Percentiles rank a stretch among this genome's conserved stretches.
Conservation (phyloP, 1,140 invertebrate genomes). For the Drosophila obscura region DNA sequence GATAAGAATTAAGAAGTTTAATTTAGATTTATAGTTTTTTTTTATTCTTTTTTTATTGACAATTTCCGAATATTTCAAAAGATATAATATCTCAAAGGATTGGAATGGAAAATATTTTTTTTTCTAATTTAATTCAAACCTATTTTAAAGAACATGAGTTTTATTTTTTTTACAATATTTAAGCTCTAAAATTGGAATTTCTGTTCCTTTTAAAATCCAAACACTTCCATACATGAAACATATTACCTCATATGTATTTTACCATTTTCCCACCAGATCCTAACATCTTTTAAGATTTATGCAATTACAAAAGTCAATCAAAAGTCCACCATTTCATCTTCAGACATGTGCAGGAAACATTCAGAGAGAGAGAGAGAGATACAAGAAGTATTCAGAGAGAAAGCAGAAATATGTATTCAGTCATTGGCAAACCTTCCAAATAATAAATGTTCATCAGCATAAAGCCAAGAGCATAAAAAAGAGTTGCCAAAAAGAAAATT, state of each 20-base stretch:
- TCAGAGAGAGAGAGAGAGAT: not conserved
- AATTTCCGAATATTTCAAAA: too few species aligned
- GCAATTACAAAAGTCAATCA: constrained; percentile 37
- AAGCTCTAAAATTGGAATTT: too few species aligned
- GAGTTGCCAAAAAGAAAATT: constrained; percentile 38
- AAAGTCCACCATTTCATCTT: not conserved
- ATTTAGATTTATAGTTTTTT: too few species aligned
- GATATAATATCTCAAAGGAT: too few species aligned
- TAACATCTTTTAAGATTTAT: constrained; percentile 16
- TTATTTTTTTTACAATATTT: too few species aligned
- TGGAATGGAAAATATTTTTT: too few species aligned
- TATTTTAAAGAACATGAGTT: too few species aligned
- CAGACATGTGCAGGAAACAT: constrained; percentile 2
- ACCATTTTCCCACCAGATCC: not conserved
- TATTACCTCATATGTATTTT: not conserved
- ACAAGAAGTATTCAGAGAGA: too few species aligned
- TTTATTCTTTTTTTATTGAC: too few species aligned
- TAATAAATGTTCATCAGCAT: constrained; percentile 18
- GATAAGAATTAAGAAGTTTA: too few species aligned
- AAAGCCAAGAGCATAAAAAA: constrained; percentile 11
- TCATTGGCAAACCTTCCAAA: constrained; percentile 31
- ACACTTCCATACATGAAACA: not conserved
- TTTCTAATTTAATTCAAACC: too few species aligned
- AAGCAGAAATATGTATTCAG: constrained; percentile 6
- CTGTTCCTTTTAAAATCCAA: too few species aligned